These are phyloP conservation scores for Saguinus imperator DNA, from an alignment of 2,113 vertebrate species.

Conservation along the genomic window DNA sequence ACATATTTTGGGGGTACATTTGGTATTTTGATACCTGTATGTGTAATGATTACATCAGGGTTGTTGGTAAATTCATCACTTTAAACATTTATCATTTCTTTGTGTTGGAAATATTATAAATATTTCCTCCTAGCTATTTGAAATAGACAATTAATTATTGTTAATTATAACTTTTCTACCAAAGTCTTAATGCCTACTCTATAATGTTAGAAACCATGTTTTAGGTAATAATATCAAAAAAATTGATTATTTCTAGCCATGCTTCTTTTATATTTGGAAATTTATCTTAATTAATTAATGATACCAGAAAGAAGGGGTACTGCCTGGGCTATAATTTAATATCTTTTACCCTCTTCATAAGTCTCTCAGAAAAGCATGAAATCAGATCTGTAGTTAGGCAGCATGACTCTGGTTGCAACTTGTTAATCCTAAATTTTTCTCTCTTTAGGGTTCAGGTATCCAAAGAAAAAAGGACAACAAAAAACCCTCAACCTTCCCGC, in stretches of 20 bases:
- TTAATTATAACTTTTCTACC: background rate
- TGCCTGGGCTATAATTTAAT: background rate
- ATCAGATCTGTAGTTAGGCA: background rate
- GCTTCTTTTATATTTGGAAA: background rate
- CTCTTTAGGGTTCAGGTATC: background rate
- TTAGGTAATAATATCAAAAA: background rate
- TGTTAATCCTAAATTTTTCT: background rate
- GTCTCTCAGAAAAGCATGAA: background rate
- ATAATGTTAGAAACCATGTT: background rate
- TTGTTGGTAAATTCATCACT: background rate
- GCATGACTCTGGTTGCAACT: background rate
- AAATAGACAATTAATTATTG: background rate
- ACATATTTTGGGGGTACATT: background rate
- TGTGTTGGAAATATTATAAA: background rate
- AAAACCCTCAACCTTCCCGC: background rate
- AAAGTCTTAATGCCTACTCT: background rate
- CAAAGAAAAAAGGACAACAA: background rate
- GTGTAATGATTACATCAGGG: background rate
- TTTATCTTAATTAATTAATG: slow-evolving; percentile 8
- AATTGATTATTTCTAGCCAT: background rate
- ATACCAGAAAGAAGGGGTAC: background rate
- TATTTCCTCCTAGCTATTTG: background rate
- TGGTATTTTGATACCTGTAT: background rate
- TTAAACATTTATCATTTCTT: background rate
- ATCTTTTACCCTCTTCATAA: background rate